Evolutionary conservation across 2,888 invertebrate genomes (phyloP), one percentile per base, ranked within the genome.

Genomic region (Acanthosepion esculentum): DNA sequence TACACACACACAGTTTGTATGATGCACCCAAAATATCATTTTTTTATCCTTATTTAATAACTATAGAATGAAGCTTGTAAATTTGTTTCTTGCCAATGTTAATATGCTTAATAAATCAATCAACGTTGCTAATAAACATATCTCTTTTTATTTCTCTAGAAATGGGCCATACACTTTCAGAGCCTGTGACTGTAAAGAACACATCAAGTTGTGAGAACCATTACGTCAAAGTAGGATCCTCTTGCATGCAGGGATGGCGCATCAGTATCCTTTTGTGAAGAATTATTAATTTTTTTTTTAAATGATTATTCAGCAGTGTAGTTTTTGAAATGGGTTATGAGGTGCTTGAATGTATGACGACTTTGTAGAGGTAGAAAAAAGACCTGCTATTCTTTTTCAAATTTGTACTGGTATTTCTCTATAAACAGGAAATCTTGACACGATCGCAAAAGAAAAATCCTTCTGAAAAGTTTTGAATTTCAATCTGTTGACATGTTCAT

Each of bases 171-270:
- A 99, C 99, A 96, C 98, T 99, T 95, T 99, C 99, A 95, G 99
- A 99, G 98, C 99, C 99, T 92, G 98, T 99, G 96, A 99, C 99
- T 29, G 97, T 97, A 64, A 98, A 98, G 96, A 98, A 98, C 96
- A 97, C 98, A 5, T 97, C 97, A 92, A 96, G 96, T 94, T 97
- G 97, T 96, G 96, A 96, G 95, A 97, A 97, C 95, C 94, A 95
- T 55, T 95, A 96, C 93, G 98, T 98, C 96, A 98, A 98, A 96
- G 99, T 99, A 12, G 99, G 99, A n/a, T 99, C 99, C 1, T 99
- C 99, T 48, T 99, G 99, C 97, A 99, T 99, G 99, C 99, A 99
- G 98, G 99, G 99, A 97, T 99, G 99, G 99, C 98, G 99, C 95
- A 98, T 99, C 95, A 99, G 99, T 98, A 97, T 97, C 97, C 97